Conservation (phyloP, 2,797 vertebrate species). For the Eupleurogrammus muticus region DNA sequence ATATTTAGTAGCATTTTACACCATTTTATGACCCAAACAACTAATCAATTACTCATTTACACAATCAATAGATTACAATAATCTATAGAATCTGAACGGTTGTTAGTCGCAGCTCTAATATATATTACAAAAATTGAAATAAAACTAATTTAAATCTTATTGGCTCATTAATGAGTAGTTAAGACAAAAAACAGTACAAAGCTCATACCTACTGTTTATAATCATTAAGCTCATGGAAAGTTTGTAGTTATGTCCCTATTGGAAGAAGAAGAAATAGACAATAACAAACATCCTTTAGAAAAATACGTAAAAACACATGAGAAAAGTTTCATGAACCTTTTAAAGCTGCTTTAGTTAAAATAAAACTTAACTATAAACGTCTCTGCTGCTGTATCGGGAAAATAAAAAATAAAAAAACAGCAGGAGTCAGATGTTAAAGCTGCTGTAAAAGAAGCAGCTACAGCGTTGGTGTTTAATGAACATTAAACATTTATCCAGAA, state of each 20-base stretch:
- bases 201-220: conserved; percentile 4
- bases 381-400: not conserved
- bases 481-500: conserved; percentile 16
- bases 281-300: not conserved
- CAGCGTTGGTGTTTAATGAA: conserved; percentile 33
- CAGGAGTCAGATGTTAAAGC: not conserved
- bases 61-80: too few relatives aligned
- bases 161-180: too few relatives aligned
- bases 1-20: too few relatives aligned
- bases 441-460: conserved; percentile 23
- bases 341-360: conserved; percentile 9
- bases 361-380: conserved; percentile 3
- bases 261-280: not conserved
- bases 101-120: too few relatives aligned
- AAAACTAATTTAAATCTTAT: too few relatives aligned
- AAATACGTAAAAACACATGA: not conserved
- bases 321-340: not conserved
- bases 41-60: too few relatives aligned
- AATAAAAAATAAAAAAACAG: conserved; percentile 24
- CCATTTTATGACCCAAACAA: too few relatives aligned
- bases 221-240: not conserved
- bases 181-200: not conserved
- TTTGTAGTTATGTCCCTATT: not conserved
- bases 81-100: too few relatives aligned
- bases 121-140: too few relatives aligned